phyloP scores from a whole-genome alignment of 2,113 vertebrate species.

The Orycteropus afer region DNA sequence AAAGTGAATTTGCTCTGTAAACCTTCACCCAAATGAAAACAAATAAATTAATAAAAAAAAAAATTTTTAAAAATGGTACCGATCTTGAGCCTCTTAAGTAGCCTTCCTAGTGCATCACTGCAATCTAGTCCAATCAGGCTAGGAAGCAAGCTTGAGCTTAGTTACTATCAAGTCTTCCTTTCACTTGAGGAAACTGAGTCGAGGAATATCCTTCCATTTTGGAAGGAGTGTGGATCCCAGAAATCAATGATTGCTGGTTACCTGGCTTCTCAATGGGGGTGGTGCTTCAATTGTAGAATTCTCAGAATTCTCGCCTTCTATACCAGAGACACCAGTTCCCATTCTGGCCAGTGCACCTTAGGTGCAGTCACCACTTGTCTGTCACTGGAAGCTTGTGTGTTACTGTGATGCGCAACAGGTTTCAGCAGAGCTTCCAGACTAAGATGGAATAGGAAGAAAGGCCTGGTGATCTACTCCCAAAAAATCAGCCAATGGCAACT shows the following conservation, averaged over 20 bases:
- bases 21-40: no score
- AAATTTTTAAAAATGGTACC: no score
- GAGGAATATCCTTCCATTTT: constrained; percentile 90
- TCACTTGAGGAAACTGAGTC: constrained; percentile 89
- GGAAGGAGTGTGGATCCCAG: constrained; percentile 91
- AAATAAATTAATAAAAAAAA: no score
- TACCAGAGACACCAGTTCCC: not conserved
- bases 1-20: no score
- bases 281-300: not conserved
- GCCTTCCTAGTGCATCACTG: not conserved
- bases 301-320: not conserved
- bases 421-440: not conserved
- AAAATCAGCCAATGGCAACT: not conserved
- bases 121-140: not conserved
- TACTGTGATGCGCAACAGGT: not conserved
- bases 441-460: not conserved
- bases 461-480: not conserved
- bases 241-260: constrained; percentile 90
- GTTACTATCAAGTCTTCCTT: constrained; percentile 86
- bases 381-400: not conserved
- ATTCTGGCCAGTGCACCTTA: not conserved
- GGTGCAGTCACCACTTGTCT: not conserved
- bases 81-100: not conserved
- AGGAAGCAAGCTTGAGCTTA: constrained; percentile 53
- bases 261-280: constrained; percentile 86